Base-by-base conservation (phyloP, 1,140 invertebrate genomes). In the Leptopilina boulardi region DNA sequence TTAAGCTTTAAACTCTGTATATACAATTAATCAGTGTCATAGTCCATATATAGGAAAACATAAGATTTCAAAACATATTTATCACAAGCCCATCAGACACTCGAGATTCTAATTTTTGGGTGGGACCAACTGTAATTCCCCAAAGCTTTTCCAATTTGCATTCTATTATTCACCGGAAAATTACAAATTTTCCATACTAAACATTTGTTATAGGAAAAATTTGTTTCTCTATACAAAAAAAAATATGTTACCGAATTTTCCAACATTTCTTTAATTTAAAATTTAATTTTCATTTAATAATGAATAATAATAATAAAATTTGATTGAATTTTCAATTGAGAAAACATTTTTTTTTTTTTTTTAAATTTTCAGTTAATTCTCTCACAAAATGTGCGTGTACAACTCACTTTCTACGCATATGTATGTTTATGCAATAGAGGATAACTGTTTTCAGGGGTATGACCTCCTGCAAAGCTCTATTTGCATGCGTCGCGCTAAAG, bases 401-500 rank as follows among this genome's bases (percentile, higher is more conserved):
- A 23, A 30, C 59, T 66, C 59, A 66, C 59, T 66, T 30, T 30
- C 59, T 66, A 26, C 30, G 9, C 21, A 18, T 47, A 4, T 47
- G 4, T 56, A 10, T 9, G 13, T 66, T 66, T 66, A 30, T 30
- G 59, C 59, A 30, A 66, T 66, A 30, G 23, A 66, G 59, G 59
- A 30, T 66, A 66, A 66, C 59, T n/a, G 59, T 66, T 66, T 66
- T 66, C 59, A 66, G 59, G 59, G 59, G 59, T 66, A 66, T 66
- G 59, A 30, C 59, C 59, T 66, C 59, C 59, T 66, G 59, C 76
- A 56, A 44, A 47, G 59, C 41, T 47, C 75, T 71, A 79, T 81
- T 79, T 76, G 19, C 77, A 81, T 81, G 42, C 66, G 23, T 44
- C 44, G 59, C 74, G 59, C 74, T 73, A 70, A 71, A 30, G 77